Evolutionary conservation across 2,113 vertebrate genomes (phyloP).

Genomic region (Apteryx mantelli): DNA sequence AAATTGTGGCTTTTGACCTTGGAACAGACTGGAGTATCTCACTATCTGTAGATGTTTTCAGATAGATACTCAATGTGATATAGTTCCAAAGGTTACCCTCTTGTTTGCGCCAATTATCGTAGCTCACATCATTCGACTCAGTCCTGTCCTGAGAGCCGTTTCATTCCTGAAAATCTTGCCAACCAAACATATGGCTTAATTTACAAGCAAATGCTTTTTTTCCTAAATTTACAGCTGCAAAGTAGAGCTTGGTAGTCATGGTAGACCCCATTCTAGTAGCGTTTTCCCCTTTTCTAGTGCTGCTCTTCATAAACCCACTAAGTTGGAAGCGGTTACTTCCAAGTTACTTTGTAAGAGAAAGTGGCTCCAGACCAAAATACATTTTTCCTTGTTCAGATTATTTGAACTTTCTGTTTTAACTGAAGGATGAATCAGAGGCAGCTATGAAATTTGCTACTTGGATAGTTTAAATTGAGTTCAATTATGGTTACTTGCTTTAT

Average conservation of each 20-base stretch:
- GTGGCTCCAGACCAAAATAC: neutral
- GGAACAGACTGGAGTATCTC: neutral
- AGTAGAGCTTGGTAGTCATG: neutral
- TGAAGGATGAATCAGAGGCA: slow-evolving; percentile 32
- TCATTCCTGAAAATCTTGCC: neutral
- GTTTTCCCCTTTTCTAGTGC: neutral
- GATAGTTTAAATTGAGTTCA: neutral
- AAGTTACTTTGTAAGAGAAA: neutral
- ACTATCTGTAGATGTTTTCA: neutral
- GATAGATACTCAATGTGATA: neutral
- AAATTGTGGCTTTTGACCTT: neutral
- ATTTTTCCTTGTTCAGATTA: neutral
- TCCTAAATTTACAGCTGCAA: neutral
- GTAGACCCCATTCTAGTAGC: neutral
- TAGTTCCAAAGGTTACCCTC: neutral
- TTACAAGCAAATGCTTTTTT: neutral
- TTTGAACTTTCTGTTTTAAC: slow-evolving; percentile 34
- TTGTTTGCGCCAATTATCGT: neutral
- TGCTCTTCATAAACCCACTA: neutral
- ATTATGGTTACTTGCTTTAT: neutral
- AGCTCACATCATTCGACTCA: neutral
- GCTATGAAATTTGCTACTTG: neutral
- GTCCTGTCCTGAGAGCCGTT: neutral
- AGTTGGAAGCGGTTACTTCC: neutral
- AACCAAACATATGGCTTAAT: neutral